phyloP scores from a whole-genome alignment of 2,888 invertebrate genomes.

The Ornithoptera priamus region DNA sequence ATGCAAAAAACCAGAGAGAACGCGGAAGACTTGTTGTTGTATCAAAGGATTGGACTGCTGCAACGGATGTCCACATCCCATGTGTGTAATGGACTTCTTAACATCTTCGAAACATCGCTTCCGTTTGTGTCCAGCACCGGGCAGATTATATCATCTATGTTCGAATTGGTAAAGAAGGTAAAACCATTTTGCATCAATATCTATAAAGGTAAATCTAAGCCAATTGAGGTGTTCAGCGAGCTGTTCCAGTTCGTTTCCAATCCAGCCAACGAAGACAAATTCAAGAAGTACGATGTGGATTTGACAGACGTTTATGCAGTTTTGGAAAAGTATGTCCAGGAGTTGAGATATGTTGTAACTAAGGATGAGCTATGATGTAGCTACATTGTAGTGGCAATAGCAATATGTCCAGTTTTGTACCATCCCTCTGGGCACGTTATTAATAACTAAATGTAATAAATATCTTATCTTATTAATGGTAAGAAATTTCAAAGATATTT shows the following conservation, averaged over 20 bases:
- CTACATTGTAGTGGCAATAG: too few relatives aligned
- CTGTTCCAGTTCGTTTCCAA: slow-evolving; percentile 45
- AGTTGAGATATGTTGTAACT: slow-evolving; percentile 36
- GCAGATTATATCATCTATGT: slow-evolving; percentile 42
- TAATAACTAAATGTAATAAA: too few relatives aligned
- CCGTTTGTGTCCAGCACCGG: slow-evolving; percentile 41
- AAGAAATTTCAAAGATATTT: too few relatives aligned
- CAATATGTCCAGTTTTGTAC: too few relatives aligned
- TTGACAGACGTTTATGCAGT: slow-evolving; percentile 40
- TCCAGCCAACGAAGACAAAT: slow-evolving; percentile 37
- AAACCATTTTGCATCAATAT: slow-evolving; percentile 52
- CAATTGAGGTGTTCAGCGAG: slow-evolving; percentile 43
- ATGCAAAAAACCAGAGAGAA: slow-evolving; percentile 40
- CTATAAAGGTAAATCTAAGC: slow-evolving; percentile 45
- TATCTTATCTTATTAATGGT: too few relatives aligned
- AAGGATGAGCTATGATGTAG: slow-evolving; percentile 47
- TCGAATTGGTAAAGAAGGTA: slow-evolving; percentile 52
- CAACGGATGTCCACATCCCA: slow-evolving; percentile 52
- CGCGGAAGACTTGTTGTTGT: slow-evolving; percentile 45
- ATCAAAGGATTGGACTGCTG: slow-evolving; percentile 59
- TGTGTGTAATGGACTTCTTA: slow-evolving; percentile 58
- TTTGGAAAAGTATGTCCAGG: slow-evolving; percentile 48
- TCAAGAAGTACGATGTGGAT: slow-evolving; percentile 41
- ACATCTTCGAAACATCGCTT: slow-evolving; percentile 50
- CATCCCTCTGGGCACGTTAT: too few relatives aligned